phyloP scores from a whole-genome alignment of 2,113 vertebrate genomes.

The Meriones unguiculatus region DNA sequence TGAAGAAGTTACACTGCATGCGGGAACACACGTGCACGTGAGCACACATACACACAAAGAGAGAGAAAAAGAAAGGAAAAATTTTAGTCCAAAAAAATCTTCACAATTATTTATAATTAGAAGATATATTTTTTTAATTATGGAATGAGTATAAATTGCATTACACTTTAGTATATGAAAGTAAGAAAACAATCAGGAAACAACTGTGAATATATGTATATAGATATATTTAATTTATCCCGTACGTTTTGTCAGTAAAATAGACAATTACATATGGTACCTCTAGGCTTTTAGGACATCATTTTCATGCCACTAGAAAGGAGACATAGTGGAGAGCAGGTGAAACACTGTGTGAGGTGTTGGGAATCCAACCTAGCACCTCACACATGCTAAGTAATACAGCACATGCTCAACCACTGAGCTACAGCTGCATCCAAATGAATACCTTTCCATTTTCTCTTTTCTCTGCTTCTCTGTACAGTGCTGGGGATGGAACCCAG shows the following conservation, averaged over 20 bases:
- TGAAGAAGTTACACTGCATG: background rate
- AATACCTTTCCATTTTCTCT: background rate
- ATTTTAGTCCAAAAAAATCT: background rate
- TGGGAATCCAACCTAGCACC: background rate
- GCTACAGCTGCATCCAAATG: background rate
- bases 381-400: background rate
- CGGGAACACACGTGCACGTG: background rate
- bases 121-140: background rate
- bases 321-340: background rate
- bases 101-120: background rate
- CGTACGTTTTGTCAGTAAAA: background rate
- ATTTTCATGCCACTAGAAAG: background rate
- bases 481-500: background rate
- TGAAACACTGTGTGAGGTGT: background rate
- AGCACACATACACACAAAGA: background rate
- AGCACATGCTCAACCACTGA: too few relatives aligned
- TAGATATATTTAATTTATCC: background rate
- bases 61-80: background rate
- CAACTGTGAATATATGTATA: background rate
- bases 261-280: background rate
- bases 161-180: background rate
- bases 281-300: background rate
- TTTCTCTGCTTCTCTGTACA: background rate
- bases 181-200: constrained; percentile 5
- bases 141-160: background rate